Conservation (phyloP, 1,140 invertebrate species). For the Sesamia nonagrioides region DNA sequence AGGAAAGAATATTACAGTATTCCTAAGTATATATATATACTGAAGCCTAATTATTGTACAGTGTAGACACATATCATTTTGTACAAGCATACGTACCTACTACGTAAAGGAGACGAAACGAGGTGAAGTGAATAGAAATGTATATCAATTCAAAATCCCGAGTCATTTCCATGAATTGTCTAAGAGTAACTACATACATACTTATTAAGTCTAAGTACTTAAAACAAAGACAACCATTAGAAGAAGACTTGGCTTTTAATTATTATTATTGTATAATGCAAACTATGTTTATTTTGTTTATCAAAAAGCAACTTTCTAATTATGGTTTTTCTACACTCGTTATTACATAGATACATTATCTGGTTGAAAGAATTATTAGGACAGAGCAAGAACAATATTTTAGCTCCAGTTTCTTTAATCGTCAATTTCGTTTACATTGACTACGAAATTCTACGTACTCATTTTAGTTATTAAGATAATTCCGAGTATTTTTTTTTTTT, state of each 20-base stretch:
- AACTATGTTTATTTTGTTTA: neutral
- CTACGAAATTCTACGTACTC: constrained; percentile 14
- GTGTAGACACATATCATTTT: constrained; percentile 50
- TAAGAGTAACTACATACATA: constrained; percentile 35
- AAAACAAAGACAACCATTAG: constrained; percentile 40
- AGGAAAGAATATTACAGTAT: constrained; percentile 41
- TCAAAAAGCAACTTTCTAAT: constrained; percentile 23
- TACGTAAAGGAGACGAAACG: constrained; percentile 32
- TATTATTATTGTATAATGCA: constrained; percentile 30
- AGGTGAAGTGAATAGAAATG: constrained; percentile 30
- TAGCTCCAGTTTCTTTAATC: neutral
- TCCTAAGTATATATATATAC: constrained; percentile 46
- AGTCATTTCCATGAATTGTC: constrained; percentile 23
- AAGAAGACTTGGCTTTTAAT: constrained; percentile 36
- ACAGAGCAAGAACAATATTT: neutral
- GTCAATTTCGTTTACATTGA: constrained; percentile 26
- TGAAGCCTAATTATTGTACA: constrained; percentile 46
- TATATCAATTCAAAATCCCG: neutral
- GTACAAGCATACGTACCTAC: constrained; percentile 30
- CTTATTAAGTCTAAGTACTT: constrained; percentile 40
- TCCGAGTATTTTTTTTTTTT: constrained; percentile 19
- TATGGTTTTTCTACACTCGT: constrained; percentile 28
- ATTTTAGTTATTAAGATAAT: neutral
- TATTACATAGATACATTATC: constrained; percentile 25
- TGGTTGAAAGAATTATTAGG: neutral